Base-by-base conservation (phyloP, 2,113 vertebrate genomes). In the Dasyornis broadbenti region DNA sequence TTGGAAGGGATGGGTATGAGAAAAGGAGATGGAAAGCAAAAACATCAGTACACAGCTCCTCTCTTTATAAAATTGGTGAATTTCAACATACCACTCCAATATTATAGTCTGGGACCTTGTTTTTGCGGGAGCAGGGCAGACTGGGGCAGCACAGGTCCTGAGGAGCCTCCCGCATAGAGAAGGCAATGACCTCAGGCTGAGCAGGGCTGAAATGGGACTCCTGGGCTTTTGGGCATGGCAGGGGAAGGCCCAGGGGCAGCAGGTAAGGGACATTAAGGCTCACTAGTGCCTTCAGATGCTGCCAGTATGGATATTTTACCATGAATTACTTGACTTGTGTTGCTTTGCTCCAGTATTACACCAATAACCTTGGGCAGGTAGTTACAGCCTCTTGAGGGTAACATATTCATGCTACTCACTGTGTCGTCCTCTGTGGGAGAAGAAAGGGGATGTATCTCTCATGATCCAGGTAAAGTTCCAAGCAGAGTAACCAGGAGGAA, bases 401-500 rank as follows among this genome's bases (percentile, higher is more conserved):
- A 70, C 14, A 31, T 24, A 53, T 14, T 81, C 63, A 69, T 54
- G 35, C 24, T 45, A 96, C 98, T 98, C 95, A 98, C 98, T 97
- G 33, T 98, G 98, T 84, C 96, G 96, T 73, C 97, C 98, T 91
- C 97, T 97, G 47, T 98, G 98, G 45, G 96, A 82, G 86, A 97
- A 97, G 94, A 98, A 97, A 82, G 97, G 97, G 20, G 97, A 97
- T 9, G 97, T 98, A 39, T 98, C 98, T 93, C 97, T 98, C 98
- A 98, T 98, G 78, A 97, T 96, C 98, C 98, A 98, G 24, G 98
- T 98, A 64, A 98, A 82, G 73, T 98, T 98, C 98, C 98, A 98
- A 4, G 83, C 90, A 94, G 96, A 96, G 63, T 97, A 59, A 61
- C 85, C 93, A 54, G 91, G 49, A 91, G 85, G 73, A 89, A 82